These are phyloP conservation scores for Rhagoletis pomonella DNA, from an alignment of 1,140 invertebrate species.

Conservation along the genomic window DNA sequence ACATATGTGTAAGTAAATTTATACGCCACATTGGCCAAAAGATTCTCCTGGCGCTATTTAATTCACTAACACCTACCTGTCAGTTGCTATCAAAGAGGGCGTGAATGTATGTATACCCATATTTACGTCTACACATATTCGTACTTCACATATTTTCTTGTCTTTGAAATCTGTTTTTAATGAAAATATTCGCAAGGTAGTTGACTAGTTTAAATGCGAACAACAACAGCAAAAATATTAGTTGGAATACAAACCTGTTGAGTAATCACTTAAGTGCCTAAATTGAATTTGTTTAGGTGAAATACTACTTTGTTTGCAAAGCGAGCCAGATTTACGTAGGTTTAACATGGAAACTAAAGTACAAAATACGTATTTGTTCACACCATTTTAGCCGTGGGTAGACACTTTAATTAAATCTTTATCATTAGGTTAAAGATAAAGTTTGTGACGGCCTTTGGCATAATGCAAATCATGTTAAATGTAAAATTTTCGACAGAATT, in stretches of 20 bases:
- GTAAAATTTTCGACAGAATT: too few species aligned
- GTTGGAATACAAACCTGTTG: neutral
- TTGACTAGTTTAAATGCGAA: neutral
- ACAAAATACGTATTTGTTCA: neutral
- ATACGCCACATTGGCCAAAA: too few species aligned
- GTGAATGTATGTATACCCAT: neutral
- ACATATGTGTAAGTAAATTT: too few species aligned
- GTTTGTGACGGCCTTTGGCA: too few species aligned
- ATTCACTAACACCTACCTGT: neutral
- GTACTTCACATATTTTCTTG: neutral
- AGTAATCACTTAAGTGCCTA: neutral
- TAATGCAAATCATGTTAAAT: too few species aligned
- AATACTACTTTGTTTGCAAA: neutral
- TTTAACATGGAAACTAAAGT: neutral
- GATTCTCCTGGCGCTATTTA: neutral
- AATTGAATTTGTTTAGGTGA: neutral
- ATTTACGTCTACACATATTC: neutral
- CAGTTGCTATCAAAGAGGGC: neutral
- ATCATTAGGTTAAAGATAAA: too few species aligned
- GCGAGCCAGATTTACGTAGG: neutral
- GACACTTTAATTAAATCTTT: neutral
- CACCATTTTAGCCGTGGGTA: too few species aligned
- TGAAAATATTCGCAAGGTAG: neutral
- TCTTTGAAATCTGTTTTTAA: neutral
- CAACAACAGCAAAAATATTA: conserved; percentile 1